Percentiles rank a stretch among this genome's conserved stretches.
Conservation (phyloP, 30 jellyfish, hydroid and myxozoan genomes). For the Turritopsis dohrnii region DNA sequence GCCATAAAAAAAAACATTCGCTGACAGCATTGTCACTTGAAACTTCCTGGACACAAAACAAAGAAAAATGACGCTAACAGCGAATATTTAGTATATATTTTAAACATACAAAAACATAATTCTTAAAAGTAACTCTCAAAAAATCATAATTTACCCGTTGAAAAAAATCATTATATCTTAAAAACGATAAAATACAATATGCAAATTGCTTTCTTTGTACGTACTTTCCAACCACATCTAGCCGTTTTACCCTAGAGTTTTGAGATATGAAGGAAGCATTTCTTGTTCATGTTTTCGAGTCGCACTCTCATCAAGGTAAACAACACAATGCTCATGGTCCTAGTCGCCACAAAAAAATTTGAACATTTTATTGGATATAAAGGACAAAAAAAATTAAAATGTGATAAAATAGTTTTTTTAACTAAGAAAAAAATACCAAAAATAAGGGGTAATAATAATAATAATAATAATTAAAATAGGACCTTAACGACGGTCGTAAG, state of each 20-base stretch:
- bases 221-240: background rate
- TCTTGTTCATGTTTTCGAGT: background rate
- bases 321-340: background rate
- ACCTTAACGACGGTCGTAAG: background rate
- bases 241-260: background rate
- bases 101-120: constrained; percentile 18
- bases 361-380: constrained; percentile 26
- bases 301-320: background rate
- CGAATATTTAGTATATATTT: constrained; percentile 5
- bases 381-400: constrained; percentile 11
- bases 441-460: constrained; percentile 18
- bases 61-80: constrained; percentile 6
- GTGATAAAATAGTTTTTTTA: constrained; percentile 35
- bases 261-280: background rate
- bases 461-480: background rate
- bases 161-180: constrained; percentile 29
- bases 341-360: constrained; percentile 22
- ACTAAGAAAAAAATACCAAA: constrained; percentile 45
- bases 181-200: constrained; percentile 39
- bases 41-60: background rate
- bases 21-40: background rate
- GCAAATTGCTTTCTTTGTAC: background rate
- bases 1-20: background rate
- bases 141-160: constrained; percentile 43
- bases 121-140: constrained; percentile 29